A percentile compares a stretch with the other conserved stretches of the same genome.
Conservation (phyloP, 1,140 invertebrate genomes). For the Lerema accius region DNA sequence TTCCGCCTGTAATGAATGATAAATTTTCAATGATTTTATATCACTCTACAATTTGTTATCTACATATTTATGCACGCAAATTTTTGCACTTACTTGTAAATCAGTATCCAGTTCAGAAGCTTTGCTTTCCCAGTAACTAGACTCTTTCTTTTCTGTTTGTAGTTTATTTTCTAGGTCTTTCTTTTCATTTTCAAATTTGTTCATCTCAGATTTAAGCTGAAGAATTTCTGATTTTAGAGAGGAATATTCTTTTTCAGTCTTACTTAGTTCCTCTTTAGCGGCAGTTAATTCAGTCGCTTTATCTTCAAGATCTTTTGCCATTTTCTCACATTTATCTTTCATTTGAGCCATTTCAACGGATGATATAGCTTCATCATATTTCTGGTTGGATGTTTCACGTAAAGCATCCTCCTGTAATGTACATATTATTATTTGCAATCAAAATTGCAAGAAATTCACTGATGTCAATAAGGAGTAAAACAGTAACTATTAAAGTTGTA, state of each 20-base stretch:
- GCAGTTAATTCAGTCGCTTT: conserved; percentile 67
- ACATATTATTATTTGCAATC: background rate
- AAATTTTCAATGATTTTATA: conserved; percentile 11
- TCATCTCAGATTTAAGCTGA: conserved; percentile 84
- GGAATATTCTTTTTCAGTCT: conserved; percentile 78
- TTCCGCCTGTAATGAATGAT: conserved; percentile 80
- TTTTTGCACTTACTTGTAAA: conserved; percentile 80
- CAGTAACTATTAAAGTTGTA: too few species aligned
- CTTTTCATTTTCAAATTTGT: conserved; percentile 85
- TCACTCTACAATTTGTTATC: background rate
- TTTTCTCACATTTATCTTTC: conserved; percentile 78
- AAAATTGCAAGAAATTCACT: too few species aligned
- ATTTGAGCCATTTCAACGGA: conserved; percentile 81
- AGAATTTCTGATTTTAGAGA: conserved; percentile 79
- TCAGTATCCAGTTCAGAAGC: conserved; percentile 85
- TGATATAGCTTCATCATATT: conserved; percentile 79
- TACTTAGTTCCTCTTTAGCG: conserved; percentile 60
- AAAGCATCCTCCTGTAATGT: conserved; percentile 78
- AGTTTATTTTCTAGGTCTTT: conserved; percentile 83
- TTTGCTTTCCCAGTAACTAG: conserved; percentile 84
- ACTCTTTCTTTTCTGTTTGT: conserved; percentile 82
- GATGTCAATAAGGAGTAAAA: too few species aligned
- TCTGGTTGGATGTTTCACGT: conserved; percentile 81
- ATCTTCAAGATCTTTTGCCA: conserved; percentile 71
- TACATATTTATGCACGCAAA: background rate